Evolutionary conservation across 53 echinoderm and acorn worm species (phyloP).

Genomic region (Echinometra lucunter): DNA sequence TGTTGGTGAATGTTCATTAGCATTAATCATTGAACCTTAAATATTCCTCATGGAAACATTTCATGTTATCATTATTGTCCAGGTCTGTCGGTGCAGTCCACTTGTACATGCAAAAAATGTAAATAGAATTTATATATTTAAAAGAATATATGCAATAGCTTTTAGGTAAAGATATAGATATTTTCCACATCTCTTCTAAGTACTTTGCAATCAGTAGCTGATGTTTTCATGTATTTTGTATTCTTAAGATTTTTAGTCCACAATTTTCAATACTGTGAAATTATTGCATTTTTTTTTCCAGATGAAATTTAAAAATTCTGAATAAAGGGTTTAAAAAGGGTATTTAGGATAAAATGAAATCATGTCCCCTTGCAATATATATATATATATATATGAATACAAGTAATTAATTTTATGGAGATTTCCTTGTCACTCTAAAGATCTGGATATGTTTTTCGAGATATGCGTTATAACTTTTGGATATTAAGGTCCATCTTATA

Average conservation of each 20-base stretch:
- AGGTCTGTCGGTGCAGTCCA: no score
- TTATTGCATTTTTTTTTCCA: not conserved
- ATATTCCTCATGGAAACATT: no score
- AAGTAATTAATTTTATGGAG: not conserved
- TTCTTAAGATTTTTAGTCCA: not conserved
- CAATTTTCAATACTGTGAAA: not conserved
- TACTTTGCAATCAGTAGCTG: not conserved
- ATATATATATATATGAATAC: no score
- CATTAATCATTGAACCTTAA: no score
- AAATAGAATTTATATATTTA: conserved; percentile 45
- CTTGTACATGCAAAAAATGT: not conserved
- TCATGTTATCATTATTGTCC: no score
- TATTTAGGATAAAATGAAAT: no score
- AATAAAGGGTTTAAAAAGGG: not conserved
- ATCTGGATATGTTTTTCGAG: not conserved
- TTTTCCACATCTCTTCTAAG: not conserved
- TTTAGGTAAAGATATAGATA: conserved; percentile 19
- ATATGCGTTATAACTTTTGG: not conserved
- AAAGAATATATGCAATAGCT: conserved; percentile 47
- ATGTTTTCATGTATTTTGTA: not conserved
- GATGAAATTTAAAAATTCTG: not conserved
- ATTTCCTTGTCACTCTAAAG: not conserved
- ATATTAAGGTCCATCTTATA: no score
- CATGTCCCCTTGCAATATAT: not conserved
- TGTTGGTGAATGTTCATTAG: no score